Percentiles rank a stretch among this genome's conserved stretches.
These are phyloP conservation scores for Xestobium rufovillosum DNA, from an alignment of 2,888 invertebrate species.

Conservation along the genomic window DNA sequence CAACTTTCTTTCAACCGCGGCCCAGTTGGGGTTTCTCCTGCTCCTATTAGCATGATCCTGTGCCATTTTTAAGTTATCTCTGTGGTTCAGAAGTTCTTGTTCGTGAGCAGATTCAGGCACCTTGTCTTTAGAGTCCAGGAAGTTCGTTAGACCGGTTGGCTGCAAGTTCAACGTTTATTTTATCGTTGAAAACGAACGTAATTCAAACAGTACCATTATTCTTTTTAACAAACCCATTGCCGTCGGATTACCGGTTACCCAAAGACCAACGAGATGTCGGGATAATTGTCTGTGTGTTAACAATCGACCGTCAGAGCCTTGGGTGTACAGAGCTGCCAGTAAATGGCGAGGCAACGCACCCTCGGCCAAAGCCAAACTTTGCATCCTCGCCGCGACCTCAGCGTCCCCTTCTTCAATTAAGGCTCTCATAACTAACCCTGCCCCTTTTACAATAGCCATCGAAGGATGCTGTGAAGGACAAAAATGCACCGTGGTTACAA, in stretches of 20 bases:
- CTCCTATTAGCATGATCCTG: constrained; percentile 66
- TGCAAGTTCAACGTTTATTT: constrained; percentile 38
- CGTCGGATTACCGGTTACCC: constrained; percentile 91
- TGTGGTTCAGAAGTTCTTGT: constrained; percentile 63
- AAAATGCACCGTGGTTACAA: neutral
- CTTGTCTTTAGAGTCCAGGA: constrained; percentile 78
- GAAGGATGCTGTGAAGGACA: constrained; percentile 72
- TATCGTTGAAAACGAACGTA: neutral
- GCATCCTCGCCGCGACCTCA: constrained; percentile 90
- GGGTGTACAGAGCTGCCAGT: constrained; percentile 80
- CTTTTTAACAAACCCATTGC: constrained; percentile 80
- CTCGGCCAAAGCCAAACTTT: constrained; percentile 90
- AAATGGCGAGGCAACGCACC: constrained; percentile 93
- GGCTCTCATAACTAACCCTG: constrained; percentile 94
- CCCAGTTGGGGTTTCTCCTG: constrained; percentile 63
- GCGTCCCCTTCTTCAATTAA: constrained; percentile 94
- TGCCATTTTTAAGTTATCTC: constrained; percentile 94
- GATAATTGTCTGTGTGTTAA: constrained; percentile 87
- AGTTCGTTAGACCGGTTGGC: constrained; percentile 88
- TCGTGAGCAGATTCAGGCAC: constrained; percentile 69
- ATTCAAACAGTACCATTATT: constrained; percentile 65
- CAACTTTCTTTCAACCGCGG: constrained; percentile 61
- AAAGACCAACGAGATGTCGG: constrained; percentile 86
- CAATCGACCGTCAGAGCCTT: constrained; percentile 70
- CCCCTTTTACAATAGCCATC: constrained; percentile 96